Percentiles rank a stretch among this genome's conserved stretches.
Conservation (phyloP, 2,113 vertebrate species). For the Oreotragus oreotragus region DNA sequence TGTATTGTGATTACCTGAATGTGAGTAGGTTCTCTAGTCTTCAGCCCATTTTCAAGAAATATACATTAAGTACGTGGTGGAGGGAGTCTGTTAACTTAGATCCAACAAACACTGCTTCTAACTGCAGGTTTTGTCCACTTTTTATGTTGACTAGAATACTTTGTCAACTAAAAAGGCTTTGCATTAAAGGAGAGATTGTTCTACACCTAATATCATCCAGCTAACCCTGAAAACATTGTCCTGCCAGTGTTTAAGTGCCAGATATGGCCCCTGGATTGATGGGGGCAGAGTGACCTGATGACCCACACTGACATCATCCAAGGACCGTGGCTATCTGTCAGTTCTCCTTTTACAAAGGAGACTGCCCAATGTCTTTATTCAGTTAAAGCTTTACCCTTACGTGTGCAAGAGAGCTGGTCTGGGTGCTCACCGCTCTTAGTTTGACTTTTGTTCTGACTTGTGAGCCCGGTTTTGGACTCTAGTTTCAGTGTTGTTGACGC, state of each 20-base stretch:
- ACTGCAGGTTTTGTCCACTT: neutral
- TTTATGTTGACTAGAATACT: neutral
- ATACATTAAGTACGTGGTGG: neutral
- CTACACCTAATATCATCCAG: neutral
- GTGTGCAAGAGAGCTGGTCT: neutral
- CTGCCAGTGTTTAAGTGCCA: neutral
- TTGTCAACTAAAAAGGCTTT: neutral
- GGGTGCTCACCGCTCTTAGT: neutral
- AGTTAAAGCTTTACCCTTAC: neutral
- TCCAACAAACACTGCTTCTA: neutral
- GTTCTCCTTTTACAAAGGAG: neutral
- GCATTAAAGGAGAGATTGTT: neutral
- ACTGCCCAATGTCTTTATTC: neutral
- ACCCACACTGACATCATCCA: neutral
- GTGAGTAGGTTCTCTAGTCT: neutral
- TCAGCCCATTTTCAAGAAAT: neutral
- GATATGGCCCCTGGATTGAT: neutral
- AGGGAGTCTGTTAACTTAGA: neutral
- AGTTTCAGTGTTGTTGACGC: neutral
- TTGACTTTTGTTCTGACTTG: conserved; percentile 9
- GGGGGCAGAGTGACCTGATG: neutral
- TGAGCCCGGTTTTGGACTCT: neutral
- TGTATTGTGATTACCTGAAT: neutral
- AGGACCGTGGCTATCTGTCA: neutral
- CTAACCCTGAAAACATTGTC: neutral